phyloP scores from a whole-genome alignment of 2,888 invertebrate species.

The Phasia obesa region DNA sequence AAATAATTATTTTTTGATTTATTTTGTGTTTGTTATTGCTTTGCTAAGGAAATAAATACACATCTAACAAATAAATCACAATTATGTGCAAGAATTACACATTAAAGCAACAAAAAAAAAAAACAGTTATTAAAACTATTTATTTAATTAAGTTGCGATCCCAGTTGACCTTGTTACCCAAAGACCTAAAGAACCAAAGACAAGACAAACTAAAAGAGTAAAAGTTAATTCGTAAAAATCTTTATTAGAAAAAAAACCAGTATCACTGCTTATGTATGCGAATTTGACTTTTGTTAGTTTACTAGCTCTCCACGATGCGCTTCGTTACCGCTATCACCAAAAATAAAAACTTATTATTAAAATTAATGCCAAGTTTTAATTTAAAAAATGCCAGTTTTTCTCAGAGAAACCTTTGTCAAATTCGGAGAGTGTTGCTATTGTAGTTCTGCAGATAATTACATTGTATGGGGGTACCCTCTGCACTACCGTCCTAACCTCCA shows the following conservation, averaged over 20 bases:
- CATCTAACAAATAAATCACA: background rate
- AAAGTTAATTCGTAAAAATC: slow-evolving; percentile 5
- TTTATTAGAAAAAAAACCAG: background rate
- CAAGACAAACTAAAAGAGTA: background rate
- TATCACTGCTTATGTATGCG: no score
- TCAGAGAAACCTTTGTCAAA: no score
- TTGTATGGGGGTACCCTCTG: no score
- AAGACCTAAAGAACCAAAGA: slow-evolving; percentile 44
- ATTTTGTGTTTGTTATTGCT: slow-evolving; percentile 9
- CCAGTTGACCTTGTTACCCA: slow-evolving; percentile 62
- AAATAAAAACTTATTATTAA: no score
- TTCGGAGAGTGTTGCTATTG: no score
- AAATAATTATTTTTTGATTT: background rate
- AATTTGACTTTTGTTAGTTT: no score
- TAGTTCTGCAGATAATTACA: no score
- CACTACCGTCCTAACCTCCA: no score
- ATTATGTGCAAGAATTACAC: slow-evolving; percentile 6
- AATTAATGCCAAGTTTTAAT: no score
- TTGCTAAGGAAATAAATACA: slow-evolving; percentile 32
- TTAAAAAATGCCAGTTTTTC: no score
- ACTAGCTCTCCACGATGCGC: no score
- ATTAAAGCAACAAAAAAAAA: background rate
- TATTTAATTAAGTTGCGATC: slow-evolving; percentile 24
- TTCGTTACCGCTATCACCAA: no score
- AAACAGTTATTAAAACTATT: slow-evolving; percentile 1